These are phyloP conservation scores for Galeopsomyia nigrocyanea DNA, from an alignment of 2,888 invertebrate species.

Conservation along the genomic window DNA sequence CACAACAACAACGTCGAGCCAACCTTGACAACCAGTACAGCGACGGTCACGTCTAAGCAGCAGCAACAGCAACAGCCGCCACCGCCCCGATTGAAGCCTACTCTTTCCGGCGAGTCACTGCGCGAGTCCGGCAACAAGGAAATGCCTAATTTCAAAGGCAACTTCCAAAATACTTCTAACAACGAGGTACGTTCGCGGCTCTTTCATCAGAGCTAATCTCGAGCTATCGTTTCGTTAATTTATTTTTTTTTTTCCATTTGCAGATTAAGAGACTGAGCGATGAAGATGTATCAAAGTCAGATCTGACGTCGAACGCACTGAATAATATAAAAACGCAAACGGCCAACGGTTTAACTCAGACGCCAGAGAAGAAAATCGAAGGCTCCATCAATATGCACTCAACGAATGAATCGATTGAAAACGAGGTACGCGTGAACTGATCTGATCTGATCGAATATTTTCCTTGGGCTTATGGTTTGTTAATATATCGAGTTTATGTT, in stretches of 20 bases:
- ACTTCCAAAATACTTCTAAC: conserved; percentile 64
- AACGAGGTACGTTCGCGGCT: conserved; percentile 64
- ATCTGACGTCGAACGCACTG: conserved; percentile 69
- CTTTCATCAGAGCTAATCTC: no score
- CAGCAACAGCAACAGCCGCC: conserved; percentile 57
- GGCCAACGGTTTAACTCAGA: conserved; percentile 62
- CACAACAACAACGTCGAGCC: conserved; percentile 58
- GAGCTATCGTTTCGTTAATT: neutral
- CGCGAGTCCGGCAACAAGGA: conserved; percentile 65
- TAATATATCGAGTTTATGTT: conserved; percentile 9
- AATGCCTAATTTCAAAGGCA: conserved; percentile 66
- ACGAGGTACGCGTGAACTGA: conserved; percentile 57
- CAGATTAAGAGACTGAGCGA: conserved; percentile 77
- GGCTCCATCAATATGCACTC: conserved; percentile 54
- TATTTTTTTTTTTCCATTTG: conserved; percentile 39
- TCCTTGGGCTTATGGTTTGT: conserved; percentile 9
- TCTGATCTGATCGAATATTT: conserved; percentile 10
- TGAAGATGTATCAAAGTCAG: conserved; percentile 75
- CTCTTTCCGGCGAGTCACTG: conserved; percentile 60
- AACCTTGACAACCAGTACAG: conserved; percentile 36
- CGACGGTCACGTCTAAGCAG: conserved; percentile 43
- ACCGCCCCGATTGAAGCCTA: conserved; percentile 62
- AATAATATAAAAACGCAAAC: conserved; percentile 72
- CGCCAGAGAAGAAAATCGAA: conserved; percentile 61
- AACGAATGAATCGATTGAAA: conserved; percentile 53